These are phyloP conservation scores for Petromus typicus DNA, from an alignment of 2,113 vertebrate genomes.

Conservation along the genomic window DNA sequence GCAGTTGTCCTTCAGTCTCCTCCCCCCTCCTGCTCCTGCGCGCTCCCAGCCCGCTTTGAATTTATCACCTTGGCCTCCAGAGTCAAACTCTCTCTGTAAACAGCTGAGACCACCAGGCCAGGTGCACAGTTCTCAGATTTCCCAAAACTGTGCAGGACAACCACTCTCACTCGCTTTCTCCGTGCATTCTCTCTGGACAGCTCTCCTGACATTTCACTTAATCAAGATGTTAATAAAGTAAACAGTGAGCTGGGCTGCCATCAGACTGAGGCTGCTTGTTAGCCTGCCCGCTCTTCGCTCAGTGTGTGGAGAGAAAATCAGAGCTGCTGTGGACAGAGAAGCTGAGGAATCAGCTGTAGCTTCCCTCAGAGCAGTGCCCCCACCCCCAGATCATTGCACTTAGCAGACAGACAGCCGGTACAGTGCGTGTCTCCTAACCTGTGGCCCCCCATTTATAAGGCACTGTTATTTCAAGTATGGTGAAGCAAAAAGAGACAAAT, in stretches of 20 bases:
- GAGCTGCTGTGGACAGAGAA: not conserved
- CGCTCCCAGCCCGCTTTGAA: not conserved
- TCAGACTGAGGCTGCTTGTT: not conserved
- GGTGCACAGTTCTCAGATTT: not conserved
- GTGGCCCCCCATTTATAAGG: not conserved
- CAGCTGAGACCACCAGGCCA: not conserved
- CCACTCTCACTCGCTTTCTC: not conserved
- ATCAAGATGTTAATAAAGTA: constrained; percentile 55
- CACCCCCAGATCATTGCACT: not conserved
- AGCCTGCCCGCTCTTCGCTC: not conserved
- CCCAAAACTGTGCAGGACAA: not conserved
- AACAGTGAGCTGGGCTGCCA: not conserved
- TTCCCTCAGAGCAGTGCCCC: not conserved
- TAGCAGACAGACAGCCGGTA: not conserved
- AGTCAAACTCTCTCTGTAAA: not conserved
- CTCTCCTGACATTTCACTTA: constrained; percentile 53
- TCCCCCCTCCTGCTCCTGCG: not conserved
- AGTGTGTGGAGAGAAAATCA: constrained; percentile 1
- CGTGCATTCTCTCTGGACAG: not conserved
- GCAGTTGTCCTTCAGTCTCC: not conserved
- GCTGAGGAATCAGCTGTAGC: not conserved
- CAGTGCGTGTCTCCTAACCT: not conserved
- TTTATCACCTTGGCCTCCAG: not conserved
- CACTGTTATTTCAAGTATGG: not conserved
- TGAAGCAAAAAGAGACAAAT: not conserved